phyloP scores from a whole-genome alignment of 2,888 invertebrate genomes.

The Caenorhabditis auriculariae region DNA sequence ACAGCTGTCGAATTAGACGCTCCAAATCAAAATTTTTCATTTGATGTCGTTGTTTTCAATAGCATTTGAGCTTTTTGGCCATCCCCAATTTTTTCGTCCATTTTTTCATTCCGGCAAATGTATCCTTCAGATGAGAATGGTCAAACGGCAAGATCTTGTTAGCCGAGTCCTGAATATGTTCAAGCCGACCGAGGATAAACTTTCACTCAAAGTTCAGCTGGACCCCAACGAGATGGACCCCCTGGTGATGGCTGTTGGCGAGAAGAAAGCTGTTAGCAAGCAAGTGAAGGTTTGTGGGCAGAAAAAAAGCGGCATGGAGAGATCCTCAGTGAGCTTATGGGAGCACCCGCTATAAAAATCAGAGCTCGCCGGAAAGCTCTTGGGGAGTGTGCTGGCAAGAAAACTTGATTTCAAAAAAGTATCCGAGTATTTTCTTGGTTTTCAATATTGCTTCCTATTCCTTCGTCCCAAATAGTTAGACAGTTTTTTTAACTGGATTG shows the following conservation, averaged over 20 bases:
- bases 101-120: constrained; percentile 78
- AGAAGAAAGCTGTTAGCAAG: constrained; percentile 81
- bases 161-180: constrained; percentile 81
- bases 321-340: too few species aligned
- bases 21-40: not conserved
- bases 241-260: constrained; percentile 87
- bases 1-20: too few species aligned
- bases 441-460: too few species aligned
- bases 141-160: constrained; percentile 93
- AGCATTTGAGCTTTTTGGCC: not conserved
- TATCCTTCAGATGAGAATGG: constrained; percentile 88
- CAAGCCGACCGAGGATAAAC: constrained; percentile 82
- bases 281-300: too few species aligned
- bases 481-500: too few species aligned
- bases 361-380: too few species aligned
- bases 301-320: too few species aligned
- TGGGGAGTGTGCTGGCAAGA: too few species aligned
- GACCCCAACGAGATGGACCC: constrained; percentile 83
- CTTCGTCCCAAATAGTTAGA: too few species aligned
- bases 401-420: too few species aligned
- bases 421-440: too few species aligned
- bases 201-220: constrained; percentile 66
- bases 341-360: too few species aligned
- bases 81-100: not conserved
- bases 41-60: not conserved